phyloP scores from a whole-genome alignment of 2,797 vertebrate species.

The Spinus olivaceus region DNA sequence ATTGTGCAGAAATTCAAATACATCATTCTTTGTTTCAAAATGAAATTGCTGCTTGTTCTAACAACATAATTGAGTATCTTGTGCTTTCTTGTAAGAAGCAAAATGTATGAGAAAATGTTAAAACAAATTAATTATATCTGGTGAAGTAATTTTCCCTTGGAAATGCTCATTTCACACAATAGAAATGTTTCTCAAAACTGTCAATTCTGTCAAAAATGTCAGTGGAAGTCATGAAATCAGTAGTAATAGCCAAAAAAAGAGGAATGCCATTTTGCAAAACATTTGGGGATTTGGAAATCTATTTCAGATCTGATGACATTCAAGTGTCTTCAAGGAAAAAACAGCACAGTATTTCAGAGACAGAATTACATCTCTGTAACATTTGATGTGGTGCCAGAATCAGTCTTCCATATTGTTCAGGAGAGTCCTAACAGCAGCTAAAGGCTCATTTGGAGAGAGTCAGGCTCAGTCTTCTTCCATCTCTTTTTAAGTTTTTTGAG shows the following conservation, averaged over 20 bases:
- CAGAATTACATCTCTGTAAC: not conserved
- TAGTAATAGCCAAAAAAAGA: not conserved
- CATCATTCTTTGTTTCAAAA: not conserved
- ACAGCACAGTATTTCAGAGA: not conserved
- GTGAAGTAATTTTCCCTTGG: not conserved
- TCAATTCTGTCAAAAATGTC: not conserved
- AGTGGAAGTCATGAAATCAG: not conserved
- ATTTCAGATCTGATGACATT: not conserved
- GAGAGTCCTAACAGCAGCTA: not conserved
- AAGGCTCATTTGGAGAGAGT: not conserved
- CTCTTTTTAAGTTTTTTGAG: not conserved
- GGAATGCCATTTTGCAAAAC: not conserved
- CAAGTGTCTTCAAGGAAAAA: not conserved
- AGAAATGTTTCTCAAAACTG: not conserved
- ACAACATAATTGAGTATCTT: not conserved
- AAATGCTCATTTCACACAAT: not conserved
- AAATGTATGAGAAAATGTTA: not conserved
- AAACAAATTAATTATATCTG: not conserved
- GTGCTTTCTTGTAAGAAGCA: not conserved
- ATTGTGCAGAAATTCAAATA: not conserved
- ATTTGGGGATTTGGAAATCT: not conserved
- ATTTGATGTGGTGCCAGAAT: not conserved
- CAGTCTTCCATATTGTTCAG: not conserved
- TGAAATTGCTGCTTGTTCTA: not conserved
- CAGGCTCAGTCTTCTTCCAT: not conserved